A percentile compares a stretch with the other conserved stretches of the same genome.
phyloP scores from a whole-genome alignment of 92 coral and sea anemone genomes.

The Diadumene lineata region DNA sequence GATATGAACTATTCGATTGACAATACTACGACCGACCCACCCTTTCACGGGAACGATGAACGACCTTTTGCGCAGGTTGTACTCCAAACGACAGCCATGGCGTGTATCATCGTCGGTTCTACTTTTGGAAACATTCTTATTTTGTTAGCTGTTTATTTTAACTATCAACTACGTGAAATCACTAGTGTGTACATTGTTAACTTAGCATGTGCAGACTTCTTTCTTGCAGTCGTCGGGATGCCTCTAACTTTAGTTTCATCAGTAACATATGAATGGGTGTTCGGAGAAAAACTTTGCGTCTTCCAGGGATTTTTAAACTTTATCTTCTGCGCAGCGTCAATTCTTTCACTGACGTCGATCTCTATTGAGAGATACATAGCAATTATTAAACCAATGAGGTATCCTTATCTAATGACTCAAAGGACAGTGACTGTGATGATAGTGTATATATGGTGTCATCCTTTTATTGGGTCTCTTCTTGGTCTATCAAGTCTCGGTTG shows the following conservation, averaged over 20 bases:
- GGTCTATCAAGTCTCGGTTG: conserved; percentile 69
- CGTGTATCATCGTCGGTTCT: conserved; percentile 64
- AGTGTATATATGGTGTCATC: conserved; percentile 66
- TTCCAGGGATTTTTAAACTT: conserved; percentile 73
- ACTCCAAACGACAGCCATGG: conserved; percentile 66
- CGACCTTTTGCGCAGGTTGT: conserved; percentile 55
- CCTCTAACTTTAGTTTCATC: conserved; percentile 81
- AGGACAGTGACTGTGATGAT: conserved; percentile 50
- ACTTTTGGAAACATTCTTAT: conserved; percentile 76
- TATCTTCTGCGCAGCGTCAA: conserved; percentile 72
- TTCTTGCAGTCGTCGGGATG: conserved; percentile 75
- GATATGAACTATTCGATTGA: neutral
- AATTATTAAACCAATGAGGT: conserved; percentile 72
- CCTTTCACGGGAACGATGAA: conserved; percentile 26
- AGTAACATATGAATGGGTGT: conserved; percentile 76
- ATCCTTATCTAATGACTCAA: conserved; percentile 63
- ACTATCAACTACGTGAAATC: conserved; percentile 57
- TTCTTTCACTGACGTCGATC: conserved; percentile 74
- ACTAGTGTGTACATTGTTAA: conserved; percentile 81
- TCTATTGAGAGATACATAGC: conserved; percentile 82
- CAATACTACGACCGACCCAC: neutral
- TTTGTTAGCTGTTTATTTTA: conserved; percentile 69
- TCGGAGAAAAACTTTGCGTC: conserved; percentile 62
- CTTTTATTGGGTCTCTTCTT: conserved; percentile 53
- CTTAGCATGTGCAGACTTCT: conserved; percentile 79